Evolutionary conservation across 1,140 invertebrate species (phyloP).

Genomic region (Drosophila sulfurigaster): DNA sequence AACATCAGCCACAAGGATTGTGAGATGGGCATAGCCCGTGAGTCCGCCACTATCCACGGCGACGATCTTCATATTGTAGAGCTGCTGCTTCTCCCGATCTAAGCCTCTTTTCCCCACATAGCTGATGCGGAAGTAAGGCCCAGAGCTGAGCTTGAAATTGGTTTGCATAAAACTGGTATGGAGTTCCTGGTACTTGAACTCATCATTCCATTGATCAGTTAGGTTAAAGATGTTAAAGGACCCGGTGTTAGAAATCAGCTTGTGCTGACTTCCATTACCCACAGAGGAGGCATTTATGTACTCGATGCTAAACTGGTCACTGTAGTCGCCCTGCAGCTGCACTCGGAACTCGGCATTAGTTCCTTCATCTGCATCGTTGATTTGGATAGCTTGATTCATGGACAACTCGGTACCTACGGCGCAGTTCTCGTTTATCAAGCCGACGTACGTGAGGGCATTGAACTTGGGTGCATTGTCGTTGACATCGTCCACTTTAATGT

Average conservation of each 20-base stretch:
- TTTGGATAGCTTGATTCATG: constrained; percentile 88
- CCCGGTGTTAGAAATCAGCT: constrained; percentile 33
- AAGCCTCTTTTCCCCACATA: constrained; percentile 86
- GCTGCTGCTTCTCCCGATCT: constrained; percentile 90
- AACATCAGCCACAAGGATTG: constrained; percentile 90
- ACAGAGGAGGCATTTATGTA: constrained; percentile 54
- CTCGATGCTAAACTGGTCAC: constrained; percentile 91
- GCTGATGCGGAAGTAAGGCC: constrained; percentile 73
- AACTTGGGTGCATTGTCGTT: constrained; percentile 96
- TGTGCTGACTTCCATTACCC: constrained; percentile 58
- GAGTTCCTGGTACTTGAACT: constrained; percentile 81
- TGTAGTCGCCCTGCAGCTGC: constrained; percentile 90
- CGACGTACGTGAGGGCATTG: constrained; percentile 89
- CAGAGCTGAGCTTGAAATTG: constrained; percentile 66
- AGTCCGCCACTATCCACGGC: constrained; percentile 91
- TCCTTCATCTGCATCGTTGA: constrained; percentile 92
- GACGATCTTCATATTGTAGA: constrained; percentile 90
- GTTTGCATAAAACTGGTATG: constrained; percentile 75
- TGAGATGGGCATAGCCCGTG: constrained; percentile 89
- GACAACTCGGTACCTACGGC: constrained; percentile 90
- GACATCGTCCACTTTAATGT: constrained; percentile 93
- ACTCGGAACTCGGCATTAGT: constrained; percentile 91
- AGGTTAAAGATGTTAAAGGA: constrained; percentile 80
- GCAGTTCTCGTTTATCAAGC: constrained; percentile 92
- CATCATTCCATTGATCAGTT: constrained; percentile 83